phyloP scores from a whole-genome alignment of 2,888 invertebrate species.

The Caenorhabditis uteleia region DNA sequence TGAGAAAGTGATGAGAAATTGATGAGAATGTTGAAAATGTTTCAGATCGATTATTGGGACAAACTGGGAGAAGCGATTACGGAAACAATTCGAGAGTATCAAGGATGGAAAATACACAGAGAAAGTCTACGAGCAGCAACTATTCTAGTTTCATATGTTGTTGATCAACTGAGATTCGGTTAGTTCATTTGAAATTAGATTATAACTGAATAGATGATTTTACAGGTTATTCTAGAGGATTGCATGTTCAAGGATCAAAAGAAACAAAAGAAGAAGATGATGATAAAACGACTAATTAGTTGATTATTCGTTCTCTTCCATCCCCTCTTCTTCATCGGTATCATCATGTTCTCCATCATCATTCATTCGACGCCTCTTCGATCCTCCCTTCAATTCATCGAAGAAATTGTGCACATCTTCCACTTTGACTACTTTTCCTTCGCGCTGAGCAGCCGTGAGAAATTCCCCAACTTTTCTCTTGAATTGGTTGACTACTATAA shows the following conservation, averaged over 20 bases:
- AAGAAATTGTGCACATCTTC: slow-evolving; percentile 45
- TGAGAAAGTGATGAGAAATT: too few species aligned
- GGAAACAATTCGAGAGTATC: slow-evolving; percentile 53
- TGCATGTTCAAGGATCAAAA: slow-evolving; percentile 31
- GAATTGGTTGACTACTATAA: slow-evolving; percentile 43
- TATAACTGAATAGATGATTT: neutral
- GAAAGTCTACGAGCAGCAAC: slow-evolving; percentile 53
- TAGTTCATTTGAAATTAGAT: neutral
- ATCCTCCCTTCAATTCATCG: slow-evolving; percentile 19
- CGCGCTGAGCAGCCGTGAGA: slow-evolving; percentile 3
- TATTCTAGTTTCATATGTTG: slow-evolving; percentile 51
- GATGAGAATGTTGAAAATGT: neutral
- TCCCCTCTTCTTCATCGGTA: slow-evolving; percentile 9
- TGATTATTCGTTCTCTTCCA: neutral
- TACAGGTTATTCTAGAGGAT: slow-evolving; percentile 35
- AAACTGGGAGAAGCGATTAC: slow-evolving; percentile 54
- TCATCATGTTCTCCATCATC: slow-evolving; percentile 7
- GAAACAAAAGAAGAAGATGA: slow-evolving; percentile 26
- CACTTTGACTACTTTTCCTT: slow-evolving; percentile 27
- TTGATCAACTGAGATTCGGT: slow-evolving; percentile 54
- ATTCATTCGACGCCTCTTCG: neutral
- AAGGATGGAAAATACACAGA: slow-evolving; percentile 52
- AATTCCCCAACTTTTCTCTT: slow-evolving; percentile 42
- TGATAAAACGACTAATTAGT: neutral
- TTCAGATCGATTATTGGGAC: slow-evolving; percentile 55